Base-by-base conservation (phyloP, 1,140 invertebrate species). In the Calosoma granatense region DNA sequence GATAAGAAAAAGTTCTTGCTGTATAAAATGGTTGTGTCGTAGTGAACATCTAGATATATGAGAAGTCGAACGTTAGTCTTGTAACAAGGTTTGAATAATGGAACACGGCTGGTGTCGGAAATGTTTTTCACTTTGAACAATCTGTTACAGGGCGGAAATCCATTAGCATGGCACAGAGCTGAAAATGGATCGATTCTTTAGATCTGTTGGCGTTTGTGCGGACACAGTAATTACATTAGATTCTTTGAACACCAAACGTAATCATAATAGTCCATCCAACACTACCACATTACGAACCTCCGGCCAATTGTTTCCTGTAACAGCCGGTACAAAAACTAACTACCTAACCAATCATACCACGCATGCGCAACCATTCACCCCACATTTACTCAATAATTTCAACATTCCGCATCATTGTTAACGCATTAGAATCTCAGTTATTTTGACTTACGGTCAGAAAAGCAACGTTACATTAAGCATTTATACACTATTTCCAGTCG, bases 71-170 rank as follows among this genome's bases (percentile, higher is more conserved):
- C 41, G 41, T 11, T 12, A 4, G 41, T 47, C 4, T 17, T 47
- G 41, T 47, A 47, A 47, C 41, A 47, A 47, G 9, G 41, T 47
- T 47, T 47, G 41, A 47, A 47, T 47, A 47, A 47, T 47, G 41
- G 41, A 47, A 11, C 41, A 17, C 41, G 41, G 41, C 17, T 47
- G 41, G 6, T 17, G 41, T 6, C 15, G 41, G 41, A 47, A 47
- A 47, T 47, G 41, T 47, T 47, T 47, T 47, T 47, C 41, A 47
- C 41, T 47, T 47, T 47, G 41, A 47, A 47, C 41, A 47, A 47
- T 47, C 41, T 47, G 41, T 47, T 47, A 47, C 26, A 30, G 14
- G n/a, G 41, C 41, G 41, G 41, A 47, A 47, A 47, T 47, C 41
- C 41, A 47, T 47, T 47, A 47, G 41, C 41, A 47, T 47, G 9